phyloP scores from a whole-genome alignment of 2,113 vertebrate genomes.

The Nothocercus nigrocapillus region DNA sequence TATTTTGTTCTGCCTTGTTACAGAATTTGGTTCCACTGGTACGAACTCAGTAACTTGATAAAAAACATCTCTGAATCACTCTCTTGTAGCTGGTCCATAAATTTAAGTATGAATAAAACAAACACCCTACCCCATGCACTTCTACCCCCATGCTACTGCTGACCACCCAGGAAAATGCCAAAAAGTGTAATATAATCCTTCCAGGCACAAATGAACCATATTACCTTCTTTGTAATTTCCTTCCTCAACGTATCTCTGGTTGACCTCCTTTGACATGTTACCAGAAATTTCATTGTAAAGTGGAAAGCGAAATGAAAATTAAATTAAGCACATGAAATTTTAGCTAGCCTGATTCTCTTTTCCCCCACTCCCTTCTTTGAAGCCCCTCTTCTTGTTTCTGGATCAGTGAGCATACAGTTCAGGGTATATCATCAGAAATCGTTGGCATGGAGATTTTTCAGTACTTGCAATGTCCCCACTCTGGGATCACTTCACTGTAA shows the following conservation, averaged over 20 bases:
- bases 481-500: not conserved
- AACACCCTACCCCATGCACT: not conserved
- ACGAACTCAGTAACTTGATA: not conserved
- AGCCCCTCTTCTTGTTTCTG: not conserved
- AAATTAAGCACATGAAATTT: not conserved
- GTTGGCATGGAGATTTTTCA: not conserved
- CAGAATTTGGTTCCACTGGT: not conserved
- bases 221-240: not conserved
- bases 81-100: not conserved
- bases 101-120: not conserved
- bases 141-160: not conserved
- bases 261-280: not conserved
- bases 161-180: not conserved
- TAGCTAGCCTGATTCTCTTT: not conserved
- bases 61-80: not conserved
- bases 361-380: not conserved
- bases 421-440: not conserved
- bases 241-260: not conserved
- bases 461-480: not conserved
- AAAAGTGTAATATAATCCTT: not conserved
- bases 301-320: not conserved
- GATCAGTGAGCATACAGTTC: not conserved
- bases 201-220: not conserved
- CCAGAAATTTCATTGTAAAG: not conserved
- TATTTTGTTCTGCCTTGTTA: not conserved